Evolutionary conservation across 2,797 vertebrate genomes (phyloP).

Genomic region (Parauchenoglanis ngamensis): DNA sequence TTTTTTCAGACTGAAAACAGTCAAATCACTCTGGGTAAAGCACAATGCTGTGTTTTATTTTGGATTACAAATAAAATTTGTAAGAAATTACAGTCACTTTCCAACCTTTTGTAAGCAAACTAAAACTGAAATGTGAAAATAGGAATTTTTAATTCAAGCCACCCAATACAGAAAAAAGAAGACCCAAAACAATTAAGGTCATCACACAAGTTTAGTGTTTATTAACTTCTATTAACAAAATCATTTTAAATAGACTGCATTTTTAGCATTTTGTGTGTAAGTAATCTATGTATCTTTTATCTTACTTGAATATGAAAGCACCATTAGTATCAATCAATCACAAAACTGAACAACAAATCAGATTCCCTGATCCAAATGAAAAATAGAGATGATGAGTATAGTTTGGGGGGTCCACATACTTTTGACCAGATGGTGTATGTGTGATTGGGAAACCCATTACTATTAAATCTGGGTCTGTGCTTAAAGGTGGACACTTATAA

Average conservation of each 20-base stretch:
- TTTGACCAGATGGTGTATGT: not conserved
- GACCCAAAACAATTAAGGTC: not conserved
- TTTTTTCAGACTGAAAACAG: constrained; percentile 36
- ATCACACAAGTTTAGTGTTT: not conserved
- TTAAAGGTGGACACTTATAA: not conserved
- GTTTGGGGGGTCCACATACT: not conserved
- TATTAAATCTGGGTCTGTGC: not conserved
- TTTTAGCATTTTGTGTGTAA: not conserved
- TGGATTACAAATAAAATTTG: constrained; percentile 55
- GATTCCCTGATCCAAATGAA: not conserved
- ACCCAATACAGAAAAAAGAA: not conserved
- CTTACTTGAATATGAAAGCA: not conserved
- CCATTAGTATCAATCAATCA: not conserved
- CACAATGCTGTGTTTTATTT: constrained; percentile 54
- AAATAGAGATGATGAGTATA: not conserved
- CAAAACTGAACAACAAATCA: not conserved
- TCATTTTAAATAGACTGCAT: not conserved
- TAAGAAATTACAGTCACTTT: constrained; percentile 45
- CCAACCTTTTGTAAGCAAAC: not conserved
- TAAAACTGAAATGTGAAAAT: constrained; percentile 32
- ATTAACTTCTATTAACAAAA: not conserved
- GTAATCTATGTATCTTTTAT: not conserved
- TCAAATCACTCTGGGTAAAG: constrained; percentile 52
- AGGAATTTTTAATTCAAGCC: not conserved
- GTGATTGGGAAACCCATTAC: not conserved